Evolutionary conservation across 2,797 vertebrate genomes (phyloP), one percentile per base, ranked within the genome.

Genomic region (Sardinella longiceps): DNA sequence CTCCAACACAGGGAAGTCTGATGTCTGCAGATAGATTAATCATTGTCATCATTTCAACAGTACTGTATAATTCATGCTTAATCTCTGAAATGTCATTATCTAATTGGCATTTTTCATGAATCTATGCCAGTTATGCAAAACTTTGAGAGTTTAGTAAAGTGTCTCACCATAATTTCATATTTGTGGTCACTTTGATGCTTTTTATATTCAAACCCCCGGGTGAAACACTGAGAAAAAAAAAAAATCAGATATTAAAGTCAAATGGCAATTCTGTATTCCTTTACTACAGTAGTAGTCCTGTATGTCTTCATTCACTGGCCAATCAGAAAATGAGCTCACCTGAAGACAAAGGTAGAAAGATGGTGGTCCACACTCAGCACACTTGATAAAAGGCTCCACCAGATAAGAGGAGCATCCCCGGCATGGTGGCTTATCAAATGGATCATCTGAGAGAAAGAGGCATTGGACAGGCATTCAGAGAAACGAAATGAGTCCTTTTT

Each of bases 111-210:
- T 2, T 45, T 45, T 45, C 43, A n/a, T n/a, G n/a, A n/a, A n/a
- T n/a, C n/a, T n/a, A n/a, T n/a, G n/a, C n/a, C n/a, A n/a, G n/a
- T n/a, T n/a, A 53, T 20, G 51, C 33, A 77, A 39, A 74, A 0
- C n/a, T 25, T 20, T 23, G 18, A 56, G 18, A 56, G 53, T 14
- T 11, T 77, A 43, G 46, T 10, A 48, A 48, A 23, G 70, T 7
- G 85, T 81, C 94, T 96, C 94, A 99, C 98, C 98, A 99, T 98
- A 88, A 99, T 99, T 95, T 99, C 98, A 10, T 99, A 99, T 85
- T 96, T 98, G 87, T 99, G 98, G 93, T 99, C 97, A 82, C 97
- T 99, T 90, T 98, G 95, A 86, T 99, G 98, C 85, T 98, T 99
- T 95, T 98, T 99, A 90, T 98, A 97, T 83, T 99, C 98, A 93